A percentile compares a stretch with the other conserved stretches of the same genome.
Evolutionary conservation across 2,797 vertebrate genomes (phyloP).

Genomic region (Loriculus beryllinus): DNA sequence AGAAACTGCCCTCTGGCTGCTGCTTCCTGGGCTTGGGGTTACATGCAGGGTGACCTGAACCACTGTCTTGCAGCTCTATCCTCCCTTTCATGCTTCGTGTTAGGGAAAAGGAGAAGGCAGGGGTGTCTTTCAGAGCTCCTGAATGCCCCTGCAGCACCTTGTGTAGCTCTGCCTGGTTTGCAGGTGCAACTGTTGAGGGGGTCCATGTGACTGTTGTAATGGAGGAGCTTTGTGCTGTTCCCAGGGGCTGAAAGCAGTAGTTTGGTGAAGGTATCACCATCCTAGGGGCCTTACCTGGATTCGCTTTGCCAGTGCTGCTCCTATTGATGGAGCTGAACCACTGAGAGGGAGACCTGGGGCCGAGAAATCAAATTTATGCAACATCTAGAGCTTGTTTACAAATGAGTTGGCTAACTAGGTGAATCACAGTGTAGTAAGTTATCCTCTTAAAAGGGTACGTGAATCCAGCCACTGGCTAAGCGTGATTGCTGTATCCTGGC

Average conservation of each 20-base stretch:
- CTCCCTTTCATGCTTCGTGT: neutral
- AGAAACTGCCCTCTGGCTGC: neutral
- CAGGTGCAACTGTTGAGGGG: neutral
- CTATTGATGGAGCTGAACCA: neutral
- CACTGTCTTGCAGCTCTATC: fast-evolving
- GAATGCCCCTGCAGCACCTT: too few relatives aligned
- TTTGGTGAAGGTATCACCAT: neutral
- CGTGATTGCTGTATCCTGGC: neutral
- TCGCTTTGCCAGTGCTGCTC: neutral
- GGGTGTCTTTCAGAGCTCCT: neutral
- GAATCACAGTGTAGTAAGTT: neutral
- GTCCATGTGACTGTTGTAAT: fast-evolving
- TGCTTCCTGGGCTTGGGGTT: neutral
- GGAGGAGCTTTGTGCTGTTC: neutral
- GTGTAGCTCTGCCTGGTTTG: neutral
- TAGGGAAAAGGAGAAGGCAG: neutral
- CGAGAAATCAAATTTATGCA: neutral
- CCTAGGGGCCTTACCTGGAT: neutral
- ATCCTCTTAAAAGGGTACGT: neutral
- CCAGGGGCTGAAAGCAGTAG: fast-evolving
- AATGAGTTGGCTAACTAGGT: neutral
- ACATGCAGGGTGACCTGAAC: neutral
- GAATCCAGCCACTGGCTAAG: neutral
- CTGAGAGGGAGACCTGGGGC: neutral
- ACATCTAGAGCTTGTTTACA: neutral